Base-by-base conservation (phyloP, 2,888 invertebrate genomes). In the Uloborus plumipes region DNA sequence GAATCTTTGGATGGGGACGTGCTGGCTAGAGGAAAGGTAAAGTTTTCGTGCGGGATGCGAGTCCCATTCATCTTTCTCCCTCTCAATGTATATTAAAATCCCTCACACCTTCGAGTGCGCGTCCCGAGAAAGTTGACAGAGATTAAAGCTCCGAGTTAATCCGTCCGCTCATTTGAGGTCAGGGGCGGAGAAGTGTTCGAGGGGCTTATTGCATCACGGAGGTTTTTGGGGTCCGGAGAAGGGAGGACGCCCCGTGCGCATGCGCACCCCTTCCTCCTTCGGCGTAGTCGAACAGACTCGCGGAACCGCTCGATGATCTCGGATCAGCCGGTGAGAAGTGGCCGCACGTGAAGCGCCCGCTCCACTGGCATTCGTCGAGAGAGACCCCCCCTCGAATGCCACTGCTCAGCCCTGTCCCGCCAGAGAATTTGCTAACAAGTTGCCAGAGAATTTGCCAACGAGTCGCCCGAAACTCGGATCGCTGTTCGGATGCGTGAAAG, bases 171-270 rank as follows among this genome's bases (percentile, higher is more conserved):
- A 66, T 74, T 65, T 58, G 62, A 62, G 72, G 72, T 72, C 20
- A 50, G 55, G 22, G 61, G 26, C 16, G 22, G 61, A 15, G 66
- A 16, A 26, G 31, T 39, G 50, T 15, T 16, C n/a, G 20, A 39
- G 13, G 20, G 31, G 50, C 72, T 72, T 58, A 79, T 79, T 79
- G 79, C 79, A 79, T 79, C 79, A 79, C 72, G 67, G 59, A 71
- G 59, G 72, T 39, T 70, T 39, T 55, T 70, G 20, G n/a, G 16
- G 76, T 64, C 50, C 53, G 16, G 16, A 55, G 53, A 47, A 64
- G 58, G 66, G 72, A 62, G 50, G 65, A 53, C 20, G 13, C 18
- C 9, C 9, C 14, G 49, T 55, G 78, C 78, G 78, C 78, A 79
- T 79, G 79, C 72, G 79, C 72, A 11, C 50, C 22, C 55, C 20